Evolutionary conservation across 2,888 invertebrate genomes (phyloP).

Genomic region (Aquatica leii): DNA sequence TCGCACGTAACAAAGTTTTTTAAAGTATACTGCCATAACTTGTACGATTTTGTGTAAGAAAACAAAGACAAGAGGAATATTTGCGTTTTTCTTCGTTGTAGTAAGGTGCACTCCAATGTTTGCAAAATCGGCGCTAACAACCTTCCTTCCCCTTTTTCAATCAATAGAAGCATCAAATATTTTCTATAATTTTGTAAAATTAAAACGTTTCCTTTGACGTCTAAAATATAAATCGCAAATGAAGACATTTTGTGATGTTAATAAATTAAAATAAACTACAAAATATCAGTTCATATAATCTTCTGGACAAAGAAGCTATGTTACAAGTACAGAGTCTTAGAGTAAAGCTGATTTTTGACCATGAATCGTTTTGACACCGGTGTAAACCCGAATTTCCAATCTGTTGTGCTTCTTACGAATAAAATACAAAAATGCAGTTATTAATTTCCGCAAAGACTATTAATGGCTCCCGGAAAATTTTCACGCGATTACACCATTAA

Average conservation of each 20-base stretch:
- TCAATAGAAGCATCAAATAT: conserved; percentile 96
- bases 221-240: conserved; percentile 94
- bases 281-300: too few species aligned
- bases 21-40: conserved; percentile 95
- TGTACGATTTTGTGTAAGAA: conserved; percentile 97
- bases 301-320: too few species aligned
- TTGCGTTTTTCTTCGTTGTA: conserved; percentile 95
- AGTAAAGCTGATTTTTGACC: too few species aligned
- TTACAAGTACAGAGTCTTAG: too few species aligned
- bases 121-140: conserved; percentile 90
- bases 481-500: too few species aligned
- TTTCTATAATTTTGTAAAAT: conserved; percentile 98
- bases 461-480: too few species aligned
- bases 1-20: too few species aligned
- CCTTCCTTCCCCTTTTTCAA: conserved; percentile 98
- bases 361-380: too few species aligned
- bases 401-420: too few species aligned
- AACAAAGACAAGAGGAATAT: conserved; percentile 94
- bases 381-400: too few species aligned
- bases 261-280: conserved; percentile 4
- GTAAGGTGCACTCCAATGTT: conserved; percentile 91
- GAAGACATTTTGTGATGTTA: conserved; percentile 78
- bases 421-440: too few species aligned
- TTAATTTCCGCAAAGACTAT: too few species aligned
- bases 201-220: conserved; percentile 96